These are phyloP conservation scores for Hypomecis atomaria DNA, from an alignment of 2,888 invertebrate genomes.

Conservation along the genomic window DNA sequence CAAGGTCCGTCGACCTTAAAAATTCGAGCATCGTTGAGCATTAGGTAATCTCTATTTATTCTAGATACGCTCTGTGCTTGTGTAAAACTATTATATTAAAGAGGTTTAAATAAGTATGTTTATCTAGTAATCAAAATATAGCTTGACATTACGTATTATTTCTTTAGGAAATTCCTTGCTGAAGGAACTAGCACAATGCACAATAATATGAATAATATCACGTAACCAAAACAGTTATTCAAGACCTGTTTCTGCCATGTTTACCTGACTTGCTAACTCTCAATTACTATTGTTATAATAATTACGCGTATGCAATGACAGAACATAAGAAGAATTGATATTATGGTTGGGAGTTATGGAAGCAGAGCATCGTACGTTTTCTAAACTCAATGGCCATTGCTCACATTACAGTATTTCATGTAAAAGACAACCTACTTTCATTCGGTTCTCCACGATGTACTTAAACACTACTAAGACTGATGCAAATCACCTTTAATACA, in stretches of 20 bases:
- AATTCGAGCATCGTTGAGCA: slow-evolving; percentile 17
- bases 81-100: not conserved
- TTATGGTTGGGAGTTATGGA: not conserved
- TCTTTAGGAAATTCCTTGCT: not conserved
- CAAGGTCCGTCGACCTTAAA: slow-evolving; percentile 61
- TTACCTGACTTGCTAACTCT: slow-evolving; percentile 12
- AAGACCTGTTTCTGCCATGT: slow-evolving; percentile 12
- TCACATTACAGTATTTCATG: slow-evolving; percentile 39
- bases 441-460: slow-evolving; percentile 43
- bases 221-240: slow-evolving; percentile 22
- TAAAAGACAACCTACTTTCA: slow-evolving; percentile 57
- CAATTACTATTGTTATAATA: slow-evolving; percentile 12
- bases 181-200: slow-evolving; percentile 7
- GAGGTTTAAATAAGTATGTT: not conserved
- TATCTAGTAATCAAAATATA: not conserved
- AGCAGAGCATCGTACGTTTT: slow-evolving; percentile 21
- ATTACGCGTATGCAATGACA: slow-evolving; percentile 4
- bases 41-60: slow-evolving; percentile 3
- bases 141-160: not conserved
- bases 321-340: slow-evolving; percentile 9
- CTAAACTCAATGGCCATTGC: slow-evolving; percentile 31
- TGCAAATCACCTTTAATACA: slow-evolving; percentile 51
- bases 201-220: slow-evolving; percentile 4
- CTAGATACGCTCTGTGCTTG: not conserved
- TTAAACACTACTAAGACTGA: slow-evolving; percentile 40